Base-by-base conservation (phyloP, 2,113 vertebrate species). In the Stigmatopora nigra region DNA sequence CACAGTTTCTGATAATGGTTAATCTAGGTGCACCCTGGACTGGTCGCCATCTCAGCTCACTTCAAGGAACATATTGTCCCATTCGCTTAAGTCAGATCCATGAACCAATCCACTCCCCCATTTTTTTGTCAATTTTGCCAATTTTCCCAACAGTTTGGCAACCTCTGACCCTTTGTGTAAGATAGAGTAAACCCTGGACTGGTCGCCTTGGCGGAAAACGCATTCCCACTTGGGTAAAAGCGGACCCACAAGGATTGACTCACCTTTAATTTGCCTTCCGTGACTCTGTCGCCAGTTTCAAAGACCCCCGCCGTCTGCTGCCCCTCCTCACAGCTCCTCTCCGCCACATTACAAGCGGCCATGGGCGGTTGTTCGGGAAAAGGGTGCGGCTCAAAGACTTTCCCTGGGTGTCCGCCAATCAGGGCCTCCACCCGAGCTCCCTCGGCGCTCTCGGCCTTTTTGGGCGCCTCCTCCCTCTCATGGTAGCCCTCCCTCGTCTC, bases 241-340 rank as follows among this genome's bases (percentile, higher is more conserved):
- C 4, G 8, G 38, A 8, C 38, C 38, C 8, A 8, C 38, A 38
- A 41, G 38, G 11, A 60, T 46, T 17, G 8, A 63, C 90, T 91
- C 89, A 94, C 96, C 92, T 97, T 93, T 75, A 91, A 86, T 1
- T 89, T 91, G 1, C 82, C 86, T 31, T 91, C 93, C 71, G 91
- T 88, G 78, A 91, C 86, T 73, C 91, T 88, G 86, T 89, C 93
- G 88, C 93, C 93, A 62, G 92, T 83, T 76, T 96, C 93, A 1
- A 93, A 95, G 67, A 92, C 88, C 67, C 89, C 89, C 67, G 91
- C 13, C 73, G 88, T 89, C 77, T 90, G 91, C 0, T 89, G 89
- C 52, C 88, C 78, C 4, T 87, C 89, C 72, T 93, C 92, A 0
- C 90, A 79, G 7, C 76, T 69, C 16, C 90, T 69, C 72, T 89